These are phyloP conservation scores for Hetaerina americana DNA, from an alignment of 1,140 invertebrate genomes.

Conservation along the genomic window DNA sequence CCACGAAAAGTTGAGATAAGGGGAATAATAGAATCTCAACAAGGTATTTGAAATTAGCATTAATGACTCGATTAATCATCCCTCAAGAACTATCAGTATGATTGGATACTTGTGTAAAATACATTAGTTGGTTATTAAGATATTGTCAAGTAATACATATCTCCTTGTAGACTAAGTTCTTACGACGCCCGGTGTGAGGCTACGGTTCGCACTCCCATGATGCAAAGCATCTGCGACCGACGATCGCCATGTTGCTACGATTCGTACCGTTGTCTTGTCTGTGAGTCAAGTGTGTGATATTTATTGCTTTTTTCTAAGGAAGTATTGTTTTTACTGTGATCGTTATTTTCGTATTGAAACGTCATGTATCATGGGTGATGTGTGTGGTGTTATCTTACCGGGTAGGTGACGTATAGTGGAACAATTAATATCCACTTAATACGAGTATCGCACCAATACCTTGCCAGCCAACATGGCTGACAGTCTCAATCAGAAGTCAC, in stretches of 20 bases:
- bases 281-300: neutral
- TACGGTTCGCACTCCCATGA: neutral
- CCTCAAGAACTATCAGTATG: neutral
- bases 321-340: neutral
- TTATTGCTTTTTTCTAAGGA: neutral
- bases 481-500: constrained; percentile 12
- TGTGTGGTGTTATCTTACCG: neutral
- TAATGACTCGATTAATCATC: neutral
- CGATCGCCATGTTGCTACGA: neutral
- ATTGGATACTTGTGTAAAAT: neutral
- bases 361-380: neutral
- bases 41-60: neutral
- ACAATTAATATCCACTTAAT: neutral
- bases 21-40: neutral
- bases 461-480: constrained; percentile 14
- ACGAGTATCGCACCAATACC: neutral
- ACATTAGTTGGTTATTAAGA: neutral
- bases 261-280: neutral
- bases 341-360: neutral
- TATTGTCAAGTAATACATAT: neutral
- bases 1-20: too few species aligned
- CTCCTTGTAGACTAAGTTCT: neutral
- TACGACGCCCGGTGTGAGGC: neutral
- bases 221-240: neutral
- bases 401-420: neutral